phyloP scores from a whole-genome alignment of 2,113 vertebrate genomes.

The Ailurus styani region DNA sequence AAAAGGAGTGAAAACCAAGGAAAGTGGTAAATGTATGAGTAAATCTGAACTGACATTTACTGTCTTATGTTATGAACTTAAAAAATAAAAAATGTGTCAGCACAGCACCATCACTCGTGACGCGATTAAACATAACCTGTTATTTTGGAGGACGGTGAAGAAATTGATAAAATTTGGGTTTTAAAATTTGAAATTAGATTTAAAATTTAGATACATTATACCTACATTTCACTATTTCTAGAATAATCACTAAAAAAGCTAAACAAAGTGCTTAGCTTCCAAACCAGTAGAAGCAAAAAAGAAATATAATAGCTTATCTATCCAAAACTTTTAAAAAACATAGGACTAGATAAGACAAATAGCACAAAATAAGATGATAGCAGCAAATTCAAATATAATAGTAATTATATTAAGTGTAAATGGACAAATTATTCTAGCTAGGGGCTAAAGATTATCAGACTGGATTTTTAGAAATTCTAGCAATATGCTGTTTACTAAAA shows the following conservation, averaged over 20 bases:
- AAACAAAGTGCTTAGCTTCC: background rate
- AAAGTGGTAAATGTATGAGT: background rate
- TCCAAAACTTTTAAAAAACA: background rate
- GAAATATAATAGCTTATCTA: background rate
- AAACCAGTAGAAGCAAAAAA: background rate
- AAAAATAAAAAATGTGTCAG: background rate
- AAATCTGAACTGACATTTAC: background rate
- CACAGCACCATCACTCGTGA: background rate
- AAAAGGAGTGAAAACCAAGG: background rate
- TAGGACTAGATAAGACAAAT: background rate
- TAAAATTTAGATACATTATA: background rate
- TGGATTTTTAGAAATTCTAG: background rate
- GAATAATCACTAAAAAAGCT: background rate
- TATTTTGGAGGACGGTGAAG: background rate
- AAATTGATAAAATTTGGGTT: background rate
- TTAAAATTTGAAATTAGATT: background rate
- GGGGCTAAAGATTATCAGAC: background rate
- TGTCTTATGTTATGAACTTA: background rate
- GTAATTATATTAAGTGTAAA: background rate
- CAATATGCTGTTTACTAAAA: background rate
- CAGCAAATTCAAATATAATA: background rate
- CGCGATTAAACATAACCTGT: background rate
- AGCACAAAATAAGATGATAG: background rate
- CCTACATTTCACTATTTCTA: background rate
- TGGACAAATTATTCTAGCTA: background rate